A percentile compares a stretch with the other conserved stretches of the same genome.
Evolutionary conservation across 2,113 vertebrate species (phyloP).

Genomic region (Plecotus auritus): DNA sequence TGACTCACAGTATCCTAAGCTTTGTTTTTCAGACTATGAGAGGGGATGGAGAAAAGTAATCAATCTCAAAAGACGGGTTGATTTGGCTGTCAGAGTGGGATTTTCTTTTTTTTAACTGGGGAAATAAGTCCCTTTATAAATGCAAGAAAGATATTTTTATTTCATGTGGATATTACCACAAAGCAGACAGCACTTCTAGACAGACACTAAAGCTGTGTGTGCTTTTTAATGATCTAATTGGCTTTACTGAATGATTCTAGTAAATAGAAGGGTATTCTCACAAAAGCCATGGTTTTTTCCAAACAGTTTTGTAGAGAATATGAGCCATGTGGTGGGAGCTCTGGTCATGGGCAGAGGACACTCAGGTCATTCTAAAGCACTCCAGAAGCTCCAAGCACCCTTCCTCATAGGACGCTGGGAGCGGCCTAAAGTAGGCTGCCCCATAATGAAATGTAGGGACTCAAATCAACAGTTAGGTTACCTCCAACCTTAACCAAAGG

Average conservation of each 20-base stretch:
- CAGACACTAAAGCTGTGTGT: not conserved
- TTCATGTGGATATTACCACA: not conserved
- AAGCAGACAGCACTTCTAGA: not conserved
- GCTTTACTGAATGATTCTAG: not conserved
- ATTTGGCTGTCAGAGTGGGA: not conserved
- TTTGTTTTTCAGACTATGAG: not conserved
- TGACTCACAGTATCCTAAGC: not conserved
- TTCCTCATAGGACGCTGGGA: not conserved
- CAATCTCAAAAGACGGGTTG: not conserved
- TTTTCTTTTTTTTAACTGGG: not conserved
- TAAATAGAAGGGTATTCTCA: not conserved
- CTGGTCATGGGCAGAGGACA: not conserved
- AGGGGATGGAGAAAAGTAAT: not conserved
- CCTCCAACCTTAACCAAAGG: not conserved
- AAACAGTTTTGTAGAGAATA: not conserved
- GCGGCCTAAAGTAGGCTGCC: fast-evolving
- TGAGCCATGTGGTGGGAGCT: not conserved
- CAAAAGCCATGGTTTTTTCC: not conserved
- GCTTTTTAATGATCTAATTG: not conserved
- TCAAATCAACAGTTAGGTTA: not conserved
- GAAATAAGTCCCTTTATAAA: not conserved
- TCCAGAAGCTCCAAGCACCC: not conserved
- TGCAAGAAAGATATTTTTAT: not conserved
- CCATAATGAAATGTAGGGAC: not conserved
- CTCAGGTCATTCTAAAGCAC: not conserved